Base-by-base conservation (phyloP, 1,140 invertebrate genomes). In the Pogonomyrmex californicus region DNA sequence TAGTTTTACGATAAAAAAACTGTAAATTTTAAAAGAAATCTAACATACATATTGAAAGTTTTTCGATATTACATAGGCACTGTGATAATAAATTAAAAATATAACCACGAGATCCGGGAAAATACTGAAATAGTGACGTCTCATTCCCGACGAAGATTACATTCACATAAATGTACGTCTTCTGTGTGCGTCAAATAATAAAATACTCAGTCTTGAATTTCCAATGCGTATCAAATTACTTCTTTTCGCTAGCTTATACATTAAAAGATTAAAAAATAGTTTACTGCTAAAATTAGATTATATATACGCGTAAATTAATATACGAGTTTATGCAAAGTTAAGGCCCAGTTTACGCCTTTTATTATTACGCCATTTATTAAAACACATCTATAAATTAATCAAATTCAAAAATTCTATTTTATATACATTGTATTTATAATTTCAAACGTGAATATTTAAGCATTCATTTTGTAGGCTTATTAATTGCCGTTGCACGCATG, bases 101-200 rank as follows among this genome's bases (percentile, higher is more conserved):
- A 62, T 62, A 62, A 62, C 30, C 4, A 23, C 23, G 30, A 62
- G 30, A 62, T 62, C 58, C 58, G 30, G 58, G 58, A 62, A 62
- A 62, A 62, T 62, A 36, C 30, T 4, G 30, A 56, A 56, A 56
- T 56, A 56, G 4, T 62, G 30, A 17, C 7, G 14, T 38, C 62
- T 17, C 14, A 6, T 65, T 65, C 36, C 6, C 30, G 33, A 33
- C 14, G 9, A 33, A 62, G 23, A 60, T 60, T 60, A 17, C 1
- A 60, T 60, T 60, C 41, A 14, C 30, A 14, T 56, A 56, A 56
- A 56, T 7, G 17, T 62, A 12, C 36, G 4, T 62, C 12, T 62
- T 4, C 14, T 65, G 12, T 36, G 10, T 60, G 33, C 4, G n/a
- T 51, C 12, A 23, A 33, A 12, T 14, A 38, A 36, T 65, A 7